Percentiles rank a stretch among this genome's conserved stretches.
Evolutionary conservation across 2,888 invertebrate species (phyloP).

Genomic region (Conistra vaccinii): DNA sequence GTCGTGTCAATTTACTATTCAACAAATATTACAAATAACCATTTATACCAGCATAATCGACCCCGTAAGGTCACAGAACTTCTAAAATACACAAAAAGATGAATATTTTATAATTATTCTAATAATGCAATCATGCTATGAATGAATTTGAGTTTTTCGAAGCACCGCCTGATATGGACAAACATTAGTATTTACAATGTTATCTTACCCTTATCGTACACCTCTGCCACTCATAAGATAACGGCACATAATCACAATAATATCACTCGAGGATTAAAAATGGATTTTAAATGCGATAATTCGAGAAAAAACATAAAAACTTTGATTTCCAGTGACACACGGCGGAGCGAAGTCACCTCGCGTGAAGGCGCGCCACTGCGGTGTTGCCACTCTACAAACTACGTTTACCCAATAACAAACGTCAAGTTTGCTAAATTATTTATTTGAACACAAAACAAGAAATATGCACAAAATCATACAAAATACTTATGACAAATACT

Average conservation of each 20-base stretch:
- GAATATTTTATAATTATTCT: conserved; percentile 55
- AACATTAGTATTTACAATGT: conserved; percentile 72
- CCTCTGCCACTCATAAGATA: conserved; percentile 82
- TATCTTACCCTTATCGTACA: conserved; percentile 88
- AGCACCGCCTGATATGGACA: conserved; percentile 76
- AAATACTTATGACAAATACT: conserved; percentile 18
- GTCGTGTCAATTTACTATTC: conserved; percentile 8
- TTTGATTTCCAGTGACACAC: conserved; percentile 83
- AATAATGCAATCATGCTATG: conserved; percentile 49
- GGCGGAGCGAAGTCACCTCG: conserved; percentile 76
- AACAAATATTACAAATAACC: conserved; percentile 17
- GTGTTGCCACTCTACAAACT: conserved; percentile 77
- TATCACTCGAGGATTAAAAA: conserved; percentile 76
- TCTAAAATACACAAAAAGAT: conserved; percentile 36
- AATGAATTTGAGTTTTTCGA: conserved; percentile 64
- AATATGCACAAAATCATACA: conserved; percentile 13
- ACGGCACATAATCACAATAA: conserved; percentile 88
- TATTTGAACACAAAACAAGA: conserved; percentile 45
- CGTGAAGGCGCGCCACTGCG: conserved; percentile 82
- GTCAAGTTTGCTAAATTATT: conserved; percentile 51
- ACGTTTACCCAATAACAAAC: conserved; percentile 66
- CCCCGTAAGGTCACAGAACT: conserved; percentile 37
- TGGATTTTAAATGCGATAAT: conserved; percentile 75
- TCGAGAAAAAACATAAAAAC: conserved; percentile 84
- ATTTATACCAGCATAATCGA: conserved; percentile 9